phyloP scores from a whole-genome alignment of 2,888 invertebrate genomes.

The Heteropelma amictum region DNA sequence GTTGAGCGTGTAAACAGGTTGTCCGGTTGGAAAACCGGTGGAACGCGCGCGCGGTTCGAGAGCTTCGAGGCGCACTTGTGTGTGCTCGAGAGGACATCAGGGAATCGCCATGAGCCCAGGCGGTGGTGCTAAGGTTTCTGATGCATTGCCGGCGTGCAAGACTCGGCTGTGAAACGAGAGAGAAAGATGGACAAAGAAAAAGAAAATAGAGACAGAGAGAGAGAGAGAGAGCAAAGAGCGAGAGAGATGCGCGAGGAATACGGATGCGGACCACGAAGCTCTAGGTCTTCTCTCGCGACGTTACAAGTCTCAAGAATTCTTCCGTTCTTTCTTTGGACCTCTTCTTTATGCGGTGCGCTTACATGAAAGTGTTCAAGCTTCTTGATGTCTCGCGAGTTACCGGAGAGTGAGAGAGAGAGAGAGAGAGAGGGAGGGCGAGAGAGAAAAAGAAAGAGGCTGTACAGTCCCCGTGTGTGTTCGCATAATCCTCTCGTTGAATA shows the following conservation, averaged over 20 bases:
- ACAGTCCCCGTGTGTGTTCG: constrained; percentile 24
- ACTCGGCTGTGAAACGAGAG: constrained; percentile 11
- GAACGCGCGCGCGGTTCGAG: constrained; percentile 51
- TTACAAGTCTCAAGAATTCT: constrained; percentile 58
- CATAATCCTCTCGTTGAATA: constrained; percentile 30
- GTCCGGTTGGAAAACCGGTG: constrained; percentile 62
- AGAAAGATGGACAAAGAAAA: neutral
- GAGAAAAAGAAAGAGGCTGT: neutral
- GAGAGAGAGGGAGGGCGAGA: neutral
- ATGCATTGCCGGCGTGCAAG: constrained; percentile 39
- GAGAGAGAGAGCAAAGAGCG: constrained; percentile 9
- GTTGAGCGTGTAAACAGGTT: constrained; percentile 71
- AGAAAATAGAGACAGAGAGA: neutral
- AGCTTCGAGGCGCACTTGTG: constrained; percentile 42
- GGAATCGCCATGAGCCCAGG: constrained; percentile 33
- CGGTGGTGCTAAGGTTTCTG: constrained; percentile 32
- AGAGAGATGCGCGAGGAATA: constrained; percentile 32
- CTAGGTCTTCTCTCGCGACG: constrained; percentile 63
- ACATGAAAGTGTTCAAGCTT: constrained; percentile 60
- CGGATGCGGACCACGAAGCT: constrained; percentile 47
- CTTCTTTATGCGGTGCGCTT: constrained; percentile 50
- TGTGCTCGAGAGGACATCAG: constrained; percentile 34
- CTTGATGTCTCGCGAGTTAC: constrained; percentile 44
- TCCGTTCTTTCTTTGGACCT: constrained; percentile 51
- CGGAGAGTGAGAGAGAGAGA: neutral